Evolutionary conservation across 1,140 invertebrate genomes (phyloP).

Genomic region (Leptopilina boulardi): DNA sequence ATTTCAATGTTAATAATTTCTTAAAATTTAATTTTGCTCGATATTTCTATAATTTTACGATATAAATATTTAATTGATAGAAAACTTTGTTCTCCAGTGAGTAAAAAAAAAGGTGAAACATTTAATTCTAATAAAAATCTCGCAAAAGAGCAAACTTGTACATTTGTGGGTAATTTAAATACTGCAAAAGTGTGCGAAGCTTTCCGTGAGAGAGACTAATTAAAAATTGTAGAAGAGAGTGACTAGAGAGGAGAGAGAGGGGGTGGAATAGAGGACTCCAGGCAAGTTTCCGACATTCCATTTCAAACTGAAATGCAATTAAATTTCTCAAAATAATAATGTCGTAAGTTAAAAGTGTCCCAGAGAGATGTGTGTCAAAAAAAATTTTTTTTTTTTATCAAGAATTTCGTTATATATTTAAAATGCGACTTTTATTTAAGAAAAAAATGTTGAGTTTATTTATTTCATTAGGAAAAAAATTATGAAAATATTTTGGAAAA

Average conservation of each 20-base stretch:
- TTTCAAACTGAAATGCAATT: constrained; percentile 29
- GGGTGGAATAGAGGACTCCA: neutral
- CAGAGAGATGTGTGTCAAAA: neutral
- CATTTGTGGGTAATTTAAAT: constrained; percentile 26
- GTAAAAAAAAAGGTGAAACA: neutral
- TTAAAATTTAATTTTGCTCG: too few species aligned
- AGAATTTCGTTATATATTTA: too few species aligned
- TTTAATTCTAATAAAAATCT: constrained; percentile 18
- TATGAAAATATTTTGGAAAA: too few species aligned
- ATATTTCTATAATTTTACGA: neutral
- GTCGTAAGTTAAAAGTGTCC: constrained; percentile 12
- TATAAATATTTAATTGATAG: neutral
- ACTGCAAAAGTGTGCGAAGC: constrained; percentile 12
- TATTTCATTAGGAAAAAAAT: too few species aligned
- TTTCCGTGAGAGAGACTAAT: constrained; percentile 26
- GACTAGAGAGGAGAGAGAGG: too few species aligned
- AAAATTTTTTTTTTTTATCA: neutral
- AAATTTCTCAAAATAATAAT: constrained; percentile 28
- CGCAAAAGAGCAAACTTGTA: constrained; percentile 12
- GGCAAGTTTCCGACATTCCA: constrained; percentile 25
- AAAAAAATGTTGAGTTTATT: too few species aligned
- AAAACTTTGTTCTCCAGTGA: neutral
- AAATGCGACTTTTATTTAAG: too few species aligned
- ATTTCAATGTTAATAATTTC: too few species aligned
- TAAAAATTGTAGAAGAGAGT: constrained; percentile 21